A percentile compares a stretch with the other conserved stretches of the same genome.
These are phyloP conservation scores for Rhinopomastus cyanomelas DNA, from an alignment of 2,113 vertebrate genomes.

Conservation along the genomic window DNA sequence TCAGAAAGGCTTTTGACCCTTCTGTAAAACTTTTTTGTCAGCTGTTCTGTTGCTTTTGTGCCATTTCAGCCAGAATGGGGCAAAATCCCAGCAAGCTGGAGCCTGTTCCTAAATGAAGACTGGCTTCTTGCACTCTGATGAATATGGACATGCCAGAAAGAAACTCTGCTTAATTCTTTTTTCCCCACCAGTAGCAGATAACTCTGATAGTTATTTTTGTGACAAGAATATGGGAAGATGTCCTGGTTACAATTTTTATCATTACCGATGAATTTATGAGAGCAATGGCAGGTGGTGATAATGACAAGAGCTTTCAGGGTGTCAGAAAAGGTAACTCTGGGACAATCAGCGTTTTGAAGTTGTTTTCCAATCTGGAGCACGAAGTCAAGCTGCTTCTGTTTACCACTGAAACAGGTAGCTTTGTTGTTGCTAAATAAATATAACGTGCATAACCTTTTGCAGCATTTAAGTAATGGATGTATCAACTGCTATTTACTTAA, in stretches of 20 bases:
- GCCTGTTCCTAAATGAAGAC: background rate
- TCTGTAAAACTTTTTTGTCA: background rate
- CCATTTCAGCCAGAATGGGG: background rate
- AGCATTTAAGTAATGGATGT: slow-evolving; percentile 7
- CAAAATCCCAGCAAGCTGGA: background rate
- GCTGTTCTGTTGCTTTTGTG: background rate
- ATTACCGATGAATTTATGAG: background rate
- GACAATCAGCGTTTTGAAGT: slow-evolving; percentile 59
- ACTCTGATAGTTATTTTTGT: background rate
- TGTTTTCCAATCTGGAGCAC: slow-evolving; percentile 9
- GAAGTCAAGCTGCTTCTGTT: slow-evolving; percentile 70
- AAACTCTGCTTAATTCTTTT: background rate
- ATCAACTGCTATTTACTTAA: background rate
- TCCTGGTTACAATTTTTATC: background rate
- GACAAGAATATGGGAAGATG: background rate
- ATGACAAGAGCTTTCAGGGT: slow-evolving; percentile 41
- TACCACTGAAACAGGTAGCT: slow-evolving; percentile 18
- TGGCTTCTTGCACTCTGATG: background rate
- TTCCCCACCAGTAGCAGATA: background rate
- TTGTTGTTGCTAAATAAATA: slow-evolving; percentile 35
- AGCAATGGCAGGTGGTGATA: slow-evolving; percentile 48
- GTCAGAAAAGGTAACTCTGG: slow-evolving; percentile 29
- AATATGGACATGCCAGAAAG: background rate
- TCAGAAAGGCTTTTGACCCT: background rate
- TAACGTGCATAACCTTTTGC: background rate